Base-by-base conservation (phyloP, 2,888 invertebrate species). In the Ptychoptera albimana region DNA sequence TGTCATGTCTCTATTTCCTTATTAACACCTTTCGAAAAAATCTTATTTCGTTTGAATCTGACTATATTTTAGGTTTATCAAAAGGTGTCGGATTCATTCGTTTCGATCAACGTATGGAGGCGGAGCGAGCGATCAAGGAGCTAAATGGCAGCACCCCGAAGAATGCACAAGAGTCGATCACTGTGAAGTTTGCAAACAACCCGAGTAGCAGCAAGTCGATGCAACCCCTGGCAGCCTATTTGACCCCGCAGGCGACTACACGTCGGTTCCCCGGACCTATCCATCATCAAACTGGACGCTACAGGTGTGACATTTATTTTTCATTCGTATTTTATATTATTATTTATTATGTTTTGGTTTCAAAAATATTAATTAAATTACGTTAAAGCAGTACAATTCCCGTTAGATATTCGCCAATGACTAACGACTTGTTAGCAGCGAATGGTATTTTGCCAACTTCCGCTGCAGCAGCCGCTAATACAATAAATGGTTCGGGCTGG, bases 61-160 rank as follows among this genome's bases (percentile, higher is more conserved):
- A 37, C 31, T 42, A 49, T 47, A 46, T 51, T 51, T 41, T 73
- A 80, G 93, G 93, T 57, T 72, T 89, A 59, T 91, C 89, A 50
- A 92, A 92, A 67, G 92, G 92, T 53, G 92, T 92, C 52, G 92
- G 92, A 47, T 92, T 92, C 67, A 91, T 92, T 59, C 79, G 92
- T 52, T 92, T 91, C 67, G 92, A 92, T 69, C 88, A 89, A 67
- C 79, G 89, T 51, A 75, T 79, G 54, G 92, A 93, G 64, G 92
- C 92, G 36, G 92, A 93, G 65, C 74, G 83, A 43, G 92, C 92
- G 46, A 92, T 93, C 57, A 82, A 85, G 66, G 86, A 88, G 66
- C 69, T 92, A 57, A 89, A 92, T 67, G 89, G 89, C 52, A 85
- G 84, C 54, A 80, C 86, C 64, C 91, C 91, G 40, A 83, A 88